Evolutionary conservation across 1,140 invertebrate genomes (phyloP).

Genomic region (Reticulitermes speratus): DNA sequence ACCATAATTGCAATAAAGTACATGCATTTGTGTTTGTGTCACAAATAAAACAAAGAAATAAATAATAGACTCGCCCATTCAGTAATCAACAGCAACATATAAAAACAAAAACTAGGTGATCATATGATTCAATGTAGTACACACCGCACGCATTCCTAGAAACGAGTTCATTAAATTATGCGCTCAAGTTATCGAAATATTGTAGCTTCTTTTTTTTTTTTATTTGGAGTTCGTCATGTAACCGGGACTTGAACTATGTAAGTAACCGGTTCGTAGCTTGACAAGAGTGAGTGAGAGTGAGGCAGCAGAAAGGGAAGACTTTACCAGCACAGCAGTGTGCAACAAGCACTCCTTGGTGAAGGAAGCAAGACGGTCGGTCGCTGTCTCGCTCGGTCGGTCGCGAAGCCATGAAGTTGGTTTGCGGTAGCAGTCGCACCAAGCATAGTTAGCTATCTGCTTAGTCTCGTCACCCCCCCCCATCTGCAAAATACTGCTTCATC

Average conservation of each 20-base stretch:
- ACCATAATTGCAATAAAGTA: too few species aligned
- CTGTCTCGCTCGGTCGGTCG: too few species aligned
- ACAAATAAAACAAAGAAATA: too few species aligned
- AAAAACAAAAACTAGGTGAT: too few species aligned
- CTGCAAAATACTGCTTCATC: too few species aligned
- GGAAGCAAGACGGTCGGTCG: too few species aligned
- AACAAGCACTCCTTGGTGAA: neutral
- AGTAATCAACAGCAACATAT: too few species aligned
- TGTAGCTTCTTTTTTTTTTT: neutral
- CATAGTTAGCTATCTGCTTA: neutral
- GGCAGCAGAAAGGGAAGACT: neutral
- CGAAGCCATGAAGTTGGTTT: neutral
- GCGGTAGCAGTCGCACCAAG: neutral
- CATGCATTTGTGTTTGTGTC: too few species aligned
- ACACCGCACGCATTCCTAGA: too few species aligned
- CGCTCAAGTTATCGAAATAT: neutral
- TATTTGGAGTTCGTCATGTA: conserved; percentile 7
- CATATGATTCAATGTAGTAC: too few species aligned
- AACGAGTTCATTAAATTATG: neutral
- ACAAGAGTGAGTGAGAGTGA: neutral
- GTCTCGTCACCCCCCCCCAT: too few species aligned
- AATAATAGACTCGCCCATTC: too few species aligned
- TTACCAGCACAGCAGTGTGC: neutral
- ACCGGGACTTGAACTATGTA: conserved; percentile 11
- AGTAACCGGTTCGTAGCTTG: conserved; percentile 8